A percentile compares a stretch with the other conserved stretches of the same genome.
Conservation (phyloP, 2,888 invertebrate species). For the Steinernema hermaphroditum region DNA sequence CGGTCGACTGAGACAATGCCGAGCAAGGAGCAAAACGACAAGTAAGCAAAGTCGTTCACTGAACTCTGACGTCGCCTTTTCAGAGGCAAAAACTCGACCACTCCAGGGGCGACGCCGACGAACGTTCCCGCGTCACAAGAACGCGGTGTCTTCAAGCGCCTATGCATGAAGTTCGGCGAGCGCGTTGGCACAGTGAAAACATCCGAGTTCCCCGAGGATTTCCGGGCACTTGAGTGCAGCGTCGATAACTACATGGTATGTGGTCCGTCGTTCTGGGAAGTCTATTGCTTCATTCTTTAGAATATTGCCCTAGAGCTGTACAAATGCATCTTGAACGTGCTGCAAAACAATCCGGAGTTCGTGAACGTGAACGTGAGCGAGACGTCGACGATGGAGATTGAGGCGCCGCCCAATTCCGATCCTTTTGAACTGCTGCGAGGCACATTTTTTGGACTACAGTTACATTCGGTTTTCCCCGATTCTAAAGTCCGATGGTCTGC, state of each 20-base stretch:
- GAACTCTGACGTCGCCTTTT: too few relatives aligned
- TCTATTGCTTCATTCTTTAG: neutral
- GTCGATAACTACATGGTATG: conserved; percentile 31
- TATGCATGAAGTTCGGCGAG: neutral
- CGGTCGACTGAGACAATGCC: neutral
- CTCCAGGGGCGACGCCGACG: neutral
- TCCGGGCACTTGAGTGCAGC: conserved; percentile 31
- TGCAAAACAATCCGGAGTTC: conserved; percentile 25
- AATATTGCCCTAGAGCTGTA: neutral
- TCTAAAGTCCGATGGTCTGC: too few relatives aligned
- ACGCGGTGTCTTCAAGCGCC: neutral
- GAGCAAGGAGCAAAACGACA: neutral
- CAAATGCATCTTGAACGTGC: neutral
- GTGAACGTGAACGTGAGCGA: neutral
- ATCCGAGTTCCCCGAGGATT: conserved; percentile 37
- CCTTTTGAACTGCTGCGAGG: conserved; percentile 14
- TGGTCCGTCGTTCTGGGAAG: neutral
- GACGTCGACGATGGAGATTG: neutral
- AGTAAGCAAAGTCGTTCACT: neutral
- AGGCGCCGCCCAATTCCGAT: neutral
- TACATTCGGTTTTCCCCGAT: too few relatives aligned
- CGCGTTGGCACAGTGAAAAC: conserved; percentile 36
- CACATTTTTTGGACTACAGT: neutral
- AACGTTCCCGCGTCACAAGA: neutral
- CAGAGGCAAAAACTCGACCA: neutral